Evolutionary conservation across 2,113 vertebrate genomes (phyloP).

Genomic region (Corythornis vintsioides): DNA sequence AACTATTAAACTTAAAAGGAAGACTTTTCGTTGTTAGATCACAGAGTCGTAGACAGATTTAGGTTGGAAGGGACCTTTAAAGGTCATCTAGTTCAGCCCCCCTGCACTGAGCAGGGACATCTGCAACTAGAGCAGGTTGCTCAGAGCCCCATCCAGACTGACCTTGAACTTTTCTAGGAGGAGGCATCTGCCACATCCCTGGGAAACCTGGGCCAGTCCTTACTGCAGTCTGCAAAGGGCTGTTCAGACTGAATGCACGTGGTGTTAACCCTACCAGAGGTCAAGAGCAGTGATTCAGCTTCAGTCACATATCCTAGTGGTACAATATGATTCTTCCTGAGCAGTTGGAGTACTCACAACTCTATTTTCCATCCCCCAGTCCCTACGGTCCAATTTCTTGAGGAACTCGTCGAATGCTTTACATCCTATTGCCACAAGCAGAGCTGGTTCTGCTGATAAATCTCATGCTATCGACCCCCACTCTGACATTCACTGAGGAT

Average conservation of each 20-base stretch:
- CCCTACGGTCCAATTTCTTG: not conserved
- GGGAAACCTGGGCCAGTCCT: not conserved
- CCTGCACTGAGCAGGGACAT: not conserved
- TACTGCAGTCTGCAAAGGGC: not conserved
- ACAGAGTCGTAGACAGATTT: not conserved
- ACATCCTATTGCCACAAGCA: not conserved
- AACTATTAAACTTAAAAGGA: not conserved
- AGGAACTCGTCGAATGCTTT: conserved; percentile 5
- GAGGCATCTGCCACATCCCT: not conserved
- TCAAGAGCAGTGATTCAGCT: not conserved
- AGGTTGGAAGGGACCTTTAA: not conserved
- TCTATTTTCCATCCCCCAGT: not conserved
- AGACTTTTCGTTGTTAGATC: not conserved
- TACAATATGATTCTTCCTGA: conserved; percentile 17
- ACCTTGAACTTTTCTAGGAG: not conserved
- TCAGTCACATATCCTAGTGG: not conserved
- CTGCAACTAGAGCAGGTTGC: not conserved
- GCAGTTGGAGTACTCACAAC: not conserved
- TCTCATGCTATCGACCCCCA: conserved; percentile 43
- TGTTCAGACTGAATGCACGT: rapidly evolving
- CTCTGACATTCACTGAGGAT: not conserved
- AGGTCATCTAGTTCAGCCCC: not conserved
- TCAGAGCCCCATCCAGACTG: not conserved
- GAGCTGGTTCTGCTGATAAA: conserved; percentile 46
- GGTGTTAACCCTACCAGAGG: not conserved